Percentiles rank a stretch among this genome's conserved stretches.
Evolutionary conservation across 2,113 vertebrate genomes (phyloP).

Genomic region (Acanthisitta chloris): DNA sequence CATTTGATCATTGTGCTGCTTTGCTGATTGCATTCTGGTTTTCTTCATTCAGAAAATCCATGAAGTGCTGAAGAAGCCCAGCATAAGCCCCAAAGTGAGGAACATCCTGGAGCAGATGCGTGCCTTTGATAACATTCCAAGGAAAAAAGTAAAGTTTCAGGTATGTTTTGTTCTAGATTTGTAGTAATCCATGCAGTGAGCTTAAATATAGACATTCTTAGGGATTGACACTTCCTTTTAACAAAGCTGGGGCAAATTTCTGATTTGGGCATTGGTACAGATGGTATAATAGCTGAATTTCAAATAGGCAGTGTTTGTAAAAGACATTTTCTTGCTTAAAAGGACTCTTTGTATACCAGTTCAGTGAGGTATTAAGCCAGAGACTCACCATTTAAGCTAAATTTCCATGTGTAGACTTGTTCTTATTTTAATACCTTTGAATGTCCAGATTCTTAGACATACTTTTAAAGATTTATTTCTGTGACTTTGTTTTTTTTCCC

Average conservation of each 20-base stretch:
- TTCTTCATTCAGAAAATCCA: slow-evolving; percentile 82
- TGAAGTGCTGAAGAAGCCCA: slow-evolving; percentile 83
- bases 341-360: neutral
- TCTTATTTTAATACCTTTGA: neutral
- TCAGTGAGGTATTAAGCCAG: neutral
- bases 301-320: neutral
- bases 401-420: neutral
- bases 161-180: slow-evolving; percentile 62
- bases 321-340: neutral
- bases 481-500: neutral
- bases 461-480: neutral
- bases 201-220: neutral
- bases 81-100: slow-evolving; percentile 78
- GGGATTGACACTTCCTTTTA: neutral
- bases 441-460: neutral
- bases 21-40: neutral
- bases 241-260: neutral
- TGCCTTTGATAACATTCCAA: slow-evolving; percentile 88
- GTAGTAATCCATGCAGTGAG: neutral
- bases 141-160: slow-evolving; percentile 95
- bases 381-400: neutral
- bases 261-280: neutral
- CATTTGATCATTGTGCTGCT: neutral
- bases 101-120: slow-evolving; percentile 85
- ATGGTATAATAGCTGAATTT: neutral